Evolutionary conservation across 2,113 vertebrate genomes (phyloP).

Genomic region (Tringa solitaria): DNA sequence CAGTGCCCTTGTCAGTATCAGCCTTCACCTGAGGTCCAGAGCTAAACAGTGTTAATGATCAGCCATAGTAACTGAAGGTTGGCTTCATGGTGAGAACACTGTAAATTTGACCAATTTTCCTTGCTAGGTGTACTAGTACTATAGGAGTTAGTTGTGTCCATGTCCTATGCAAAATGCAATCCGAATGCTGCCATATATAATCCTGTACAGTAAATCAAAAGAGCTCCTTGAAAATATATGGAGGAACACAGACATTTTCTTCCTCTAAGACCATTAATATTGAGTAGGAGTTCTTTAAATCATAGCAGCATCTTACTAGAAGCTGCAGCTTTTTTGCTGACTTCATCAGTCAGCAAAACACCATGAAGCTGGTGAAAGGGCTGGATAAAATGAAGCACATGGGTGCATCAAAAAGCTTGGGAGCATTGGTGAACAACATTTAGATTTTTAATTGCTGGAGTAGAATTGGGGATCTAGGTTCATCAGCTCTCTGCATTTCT

Average conservation of each 20-base stretch:
- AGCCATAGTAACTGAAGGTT: conserved; percentile 38
- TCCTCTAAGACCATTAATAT: background rate
- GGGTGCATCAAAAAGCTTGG: background rate
- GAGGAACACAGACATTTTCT: background rate
- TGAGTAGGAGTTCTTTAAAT: conserved; percentile 22
- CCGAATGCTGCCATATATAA: background rate
- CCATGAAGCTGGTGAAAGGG: background rate
- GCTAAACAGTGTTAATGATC: conserved; percentile 79
- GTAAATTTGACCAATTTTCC: conserved; percentile 12
- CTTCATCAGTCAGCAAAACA: background rate
- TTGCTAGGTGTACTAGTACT: background rate
- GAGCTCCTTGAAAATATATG: background rate
- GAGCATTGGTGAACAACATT: background rate
- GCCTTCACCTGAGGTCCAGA: conserved; percentile 71
- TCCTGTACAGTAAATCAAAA: conserved; percentile 1
- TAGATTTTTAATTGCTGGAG: background rate
- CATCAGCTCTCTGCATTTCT: background rate
- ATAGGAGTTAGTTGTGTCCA: background rate
- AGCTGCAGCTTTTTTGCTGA: background rate
- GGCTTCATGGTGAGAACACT: background rate
- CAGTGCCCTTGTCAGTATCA: conserved; percentile 76
- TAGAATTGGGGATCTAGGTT: background rate
- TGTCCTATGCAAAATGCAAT: background rate
- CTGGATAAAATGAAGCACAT: background rate
- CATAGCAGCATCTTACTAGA: background rate